phyloP scores from a whole-genome alignment of 2,888 invertebrate genomes.

The Meta bourneti region DNA sequence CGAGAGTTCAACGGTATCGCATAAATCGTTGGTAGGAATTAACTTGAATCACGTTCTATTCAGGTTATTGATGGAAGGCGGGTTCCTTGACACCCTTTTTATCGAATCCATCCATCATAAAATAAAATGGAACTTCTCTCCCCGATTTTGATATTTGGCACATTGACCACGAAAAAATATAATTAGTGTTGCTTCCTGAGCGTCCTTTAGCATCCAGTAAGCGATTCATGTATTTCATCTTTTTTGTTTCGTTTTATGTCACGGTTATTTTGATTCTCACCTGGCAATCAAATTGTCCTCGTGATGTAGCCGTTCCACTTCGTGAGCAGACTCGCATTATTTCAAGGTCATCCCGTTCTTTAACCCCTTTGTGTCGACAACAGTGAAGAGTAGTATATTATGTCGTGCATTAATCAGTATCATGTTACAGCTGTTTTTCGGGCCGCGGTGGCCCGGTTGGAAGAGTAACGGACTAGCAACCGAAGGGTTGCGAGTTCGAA shows the following conservation, averaged over 20 bases:
- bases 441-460: too few species aligned
- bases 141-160: constrained; percentile 60
- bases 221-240: constrained; percentile 3
- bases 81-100: constrained; percentile 70
- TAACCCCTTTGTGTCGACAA: constrained; percentile 61
- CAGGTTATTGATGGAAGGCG: constrained; percentile 67
- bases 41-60: neutral
- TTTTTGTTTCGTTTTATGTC: constrained; percentile 42
- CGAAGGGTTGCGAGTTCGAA: too few species aligned
- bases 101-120: neutral
- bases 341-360: constrained; percentile 75
- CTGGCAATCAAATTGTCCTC: constrained; percentile 53
- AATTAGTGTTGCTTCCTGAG: constrained; percentile 58
- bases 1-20: too few species aligned
- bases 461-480: too few species aligned
- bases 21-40: too few species aligned
- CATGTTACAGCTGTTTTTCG: too few species aligned
- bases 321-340: constrained; percentile 52
- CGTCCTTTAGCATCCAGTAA: constrained; percentile 2
- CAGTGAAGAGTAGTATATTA: neutral
- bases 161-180: constrained; percentile 71
- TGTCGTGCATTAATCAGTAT: neutral
- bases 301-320: constrained; percentile 74
- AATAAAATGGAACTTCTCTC: constrained; percentile 30
- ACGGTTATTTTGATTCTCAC: constrained; percentile 66